Conservation (phyloP, 2,797 vertebrate species). For the Molothrus aeneus region DNA sequence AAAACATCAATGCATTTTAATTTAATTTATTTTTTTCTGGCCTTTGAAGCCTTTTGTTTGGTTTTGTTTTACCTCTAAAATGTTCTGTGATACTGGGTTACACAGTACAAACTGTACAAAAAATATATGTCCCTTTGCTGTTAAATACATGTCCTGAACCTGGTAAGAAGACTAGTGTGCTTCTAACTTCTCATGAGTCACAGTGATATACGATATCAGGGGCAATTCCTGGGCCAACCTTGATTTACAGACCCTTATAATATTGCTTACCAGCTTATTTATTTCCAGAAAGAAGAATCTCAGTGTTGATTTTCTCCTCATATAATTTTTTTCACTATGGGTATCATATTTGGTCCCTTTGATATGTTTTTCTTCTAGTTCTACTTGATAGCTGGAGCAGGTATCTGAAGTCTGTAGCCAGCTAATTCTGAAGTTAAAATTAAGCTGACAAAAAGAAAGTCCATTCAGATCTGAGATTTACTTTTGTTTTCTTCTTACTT, state of each 20-base stretch:
- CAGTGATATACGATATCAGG: not conserved
- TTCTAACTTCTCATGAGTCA: not conserved
- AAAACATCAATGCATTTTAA: not conserved
- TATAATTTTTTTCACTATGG: not conserved
- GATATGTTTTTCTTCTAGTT: not conserved
- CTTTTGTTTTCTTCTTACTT: not conserved
- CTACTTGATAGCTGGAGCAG: not conserved
- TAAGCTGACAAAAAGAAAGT: not conserved
- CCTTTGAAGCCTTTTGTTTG: not conserved
- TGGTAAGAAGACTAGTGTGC: not conserved
- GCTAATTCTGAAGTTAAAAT: not conserved
- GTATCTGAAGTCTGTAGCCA: not conserved
- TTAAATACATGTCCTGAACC: not conserved
- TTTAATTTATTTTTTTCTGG: not conserved
- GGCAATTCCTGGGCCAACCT: not conserved
- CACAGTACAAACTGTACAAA: not conserved
- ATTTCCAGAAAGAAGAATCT: not conserved
- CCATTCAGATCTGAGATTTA: not conserved
- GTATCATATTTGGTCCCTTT: not conserved
- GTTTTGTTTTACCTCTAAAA: not conserved
- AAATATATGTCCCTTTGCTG: not conserved
- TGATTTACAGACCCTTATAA: not conserved
- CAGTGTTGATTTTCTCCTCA: not conserved
- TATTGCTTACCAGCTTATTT: not conserved
- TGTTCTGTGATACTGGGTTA: not conserved